Percentiles rank a stretch among this genome's conserved stretches.
These are phyloP conservation scores for Actinia equina DNA, from an alignment of 64 coral and sea anemone genomes.

Conservation along the genomic window DNA sequence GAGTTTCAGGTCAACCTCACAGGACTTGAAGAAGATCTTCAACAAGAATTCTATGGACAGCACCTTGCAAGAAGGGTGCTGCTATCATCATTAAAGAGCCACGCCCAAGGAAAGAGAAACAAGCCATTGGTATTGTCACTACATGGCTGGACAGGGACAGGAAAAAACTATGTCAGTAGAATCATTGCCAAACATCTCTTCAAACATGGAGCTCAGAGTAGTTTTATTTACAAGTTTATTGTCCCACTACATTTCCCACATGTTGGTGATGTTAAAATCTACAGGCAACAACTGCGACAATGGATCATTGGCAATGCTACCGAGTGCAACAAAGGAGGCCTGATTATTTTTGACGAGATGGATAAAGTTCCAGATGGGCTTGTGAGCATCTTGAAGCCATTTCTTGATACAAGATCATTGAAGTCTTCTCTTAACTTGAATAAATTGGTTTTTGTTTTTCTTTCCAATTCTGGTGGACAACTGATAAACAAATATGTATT, in stretches of 20 bases:
- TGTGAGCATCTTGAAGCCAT: conserved; percentile 56
- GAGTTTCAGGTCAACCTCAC: conserved; percentile 72
- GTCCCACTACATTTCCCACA: conserved; percentile 71
- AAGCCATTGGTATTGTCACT: conserved; percentile 77
- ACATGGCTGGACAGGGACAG: conserved; percentile 87
- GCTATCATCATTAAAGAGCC: conserved; percentile 57
- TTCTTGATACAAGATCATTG: conserved; percentile 56
- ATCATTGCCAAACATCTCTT: conserved; percentile 81
- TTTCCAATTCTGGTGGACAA: conserved; percentile 79
- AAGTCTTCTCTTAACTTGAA: conserved; percentile 35
- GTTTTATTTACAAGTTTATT: conserved; percentile 88
- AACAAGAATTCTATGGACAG: conserved; percentile 69
- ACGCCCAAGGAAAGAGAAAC: conserved; percentile 25
- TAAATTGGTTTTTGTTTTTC: conserved; percentile 74
- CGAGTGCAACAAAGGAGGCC: conserved; percentile 52
- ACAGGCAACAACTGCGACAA: conserved; percentile 43
- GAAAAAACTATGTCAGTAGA: conserved; percentile 80
- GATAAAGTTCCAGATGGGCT: conserved; percentile 80
- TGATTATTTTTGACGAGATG: conserved; percentile 97
- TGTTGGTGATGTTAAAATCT: conserved; percentile 38
- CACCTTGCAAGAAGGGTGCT: conserved; percentile 74
- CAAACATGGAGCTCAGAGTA: conserved; percentile 66
- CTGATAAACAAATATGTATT: conserved; percentile 68
- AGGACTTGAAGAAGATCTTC: conserved; percentile 49
- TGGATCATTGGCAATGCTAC: conserved; percentile 79